Base-by-base conservation (phyloP, 2,888 invertebrate genomes). In the Drosophila anomalata region DNA sequence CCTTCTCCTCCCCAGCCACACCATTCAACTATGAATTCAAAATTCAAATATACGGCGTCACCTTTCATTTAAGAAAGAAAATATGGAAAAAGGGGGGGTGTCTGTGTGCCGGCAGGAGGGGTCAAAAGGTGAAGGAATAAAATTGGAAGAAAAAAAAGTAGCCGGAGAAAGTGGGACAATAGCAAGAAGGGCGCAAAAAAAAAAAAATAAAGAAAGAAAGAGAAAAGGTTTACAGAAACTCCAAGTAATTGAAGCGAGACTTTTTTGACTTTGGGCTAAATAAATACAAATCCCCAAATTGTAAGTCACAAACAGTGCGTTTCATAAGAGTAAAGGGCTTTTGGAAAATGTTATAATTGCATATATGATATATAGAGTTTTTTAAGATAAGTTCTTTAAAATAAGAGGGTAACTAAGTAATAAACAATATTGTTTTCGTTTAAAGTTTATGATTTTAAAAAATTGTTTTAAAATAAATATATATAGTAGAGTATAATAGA, bases 41-140 rank as follows among this genome's bases (percentile, higher is more conserved):
- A 59, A 68, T 79, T 77, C 53, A 77, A 77, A 77, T 79, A 79
- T 60, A 73, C 66, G 69, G 57, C 70, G 62, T 79, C 78, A 77
- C 60, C 79, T 79, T 79, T 71, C 77, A 82, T 79, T 82, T 76
- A 71, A 44, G 44, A 67, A 41, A 46, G 47, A 50, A 31, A 59
- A 31, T 29, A 50, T 44, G 42, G 12, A 36, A 36, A 22, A 47
- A 9, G 24, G 8, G 12, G 24, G 5, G 33, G 12, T 4, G 14
- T 0, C 22, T 3, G 0, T 3, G 22, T n/a, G 2, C 22, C 2
- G 26, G 26, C 26, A 7, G 17, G 24, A n/a, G 14, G 39, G 11
- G 42, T 17, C 26, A 41, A 29, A 9, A 36, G 12, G 8, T 33
- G 14, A 55, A 17, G 39, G 46, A 0, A 39, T 22, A 26, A 61